These are phyloP conservation scores for Rhagonycha lutea DNA, from an alignment of 2,888 invertebrate species.

Conservation along the genomic window DNA sequence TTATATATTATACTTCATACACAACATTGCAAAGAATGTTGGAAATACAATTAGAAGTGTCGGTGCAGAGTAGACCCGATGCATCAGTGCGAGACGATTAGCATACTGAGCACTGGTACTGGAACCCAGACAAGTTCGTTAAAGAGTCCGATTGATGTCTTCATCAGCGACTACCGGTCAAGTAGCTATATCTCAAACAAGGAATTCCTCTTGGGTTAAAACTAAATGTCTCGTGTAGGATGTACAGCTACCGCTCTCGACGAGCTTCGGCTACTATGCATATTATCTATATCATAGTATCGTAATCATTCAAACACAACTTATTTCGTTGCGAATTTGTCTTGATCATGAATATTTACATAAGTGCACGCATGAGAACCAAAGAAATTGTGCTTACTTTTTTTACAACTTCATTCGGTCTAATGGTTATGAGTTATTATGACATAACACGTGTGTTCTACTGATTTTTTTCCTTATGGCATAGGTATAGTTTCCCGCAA, in stretches of 20 bases:
- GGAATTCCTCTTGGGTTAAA: constrained; percentile 43
- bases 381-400: neutral
- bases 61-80: constrained; percentile 25
- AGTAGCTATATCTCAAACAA: constrained; percentile 49
- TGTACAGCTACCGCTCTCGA: constrained; percentile 38
- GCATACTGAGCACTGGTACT: constrained; percentile 40
- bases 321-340: constrained; percentile 23
- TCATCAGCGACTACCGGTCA: constrained; percentile 48
- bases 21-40: constrained; percentile 24
- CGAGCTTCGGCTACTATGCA: constrained; percentile 43
- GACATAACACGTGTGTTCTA: neutral
- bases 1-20: constrained; percentile 8
- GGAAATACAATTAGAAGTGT: constrained; percentile 34
- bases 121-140: constrained; percentile 37
- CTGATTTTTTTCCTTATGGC: neutral
- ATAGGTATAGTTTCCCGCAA: too few species aligned
- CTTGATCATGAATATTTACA: neutral
- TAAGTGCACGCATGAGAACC: neutral
- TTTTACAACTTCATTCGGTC: neutral
- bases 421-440: too few species aligned
- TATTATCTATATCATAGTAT: constrained; percentile 36
- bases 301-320: constrained; percentile 28
- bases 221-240: constrained; percentile 42
- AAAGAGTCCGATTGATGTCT: constrained; percentile 47
- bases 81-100: constrained; percentile 37